Conservation (phyloP, 2,797 vertebrate genomes). For the Dallia pectoralis region DNA sequence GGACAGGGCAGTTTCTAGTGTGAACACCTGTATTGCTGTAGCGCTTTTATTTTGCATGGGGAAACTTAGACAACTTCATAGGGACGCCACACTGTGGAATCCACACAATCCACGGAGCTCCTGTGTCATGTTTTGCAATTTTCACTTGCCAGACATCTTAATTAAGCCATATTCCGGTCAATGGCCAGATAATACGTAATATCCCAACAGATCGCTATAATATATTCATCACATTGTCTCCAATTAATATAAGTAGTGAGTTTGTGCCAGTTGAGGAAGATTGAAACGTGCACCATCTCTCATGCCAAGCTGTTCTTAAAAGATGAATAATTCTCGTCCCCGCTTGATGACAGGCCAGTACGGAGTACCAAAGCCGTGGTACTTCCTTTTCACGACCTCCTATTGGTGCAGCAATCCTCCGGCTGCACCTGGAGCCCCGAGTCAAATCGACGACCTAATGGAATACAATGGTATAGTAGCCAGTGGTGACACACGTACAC, state of each 20-base stretch:
- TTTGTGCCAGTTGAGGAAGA: slow-evolving; percentile 33
- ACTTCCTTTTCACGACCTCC: slow-evolving; percentile 88
- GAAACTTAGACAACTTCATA: not conserved
- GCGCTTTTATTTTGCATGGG: too few relatives aligned
- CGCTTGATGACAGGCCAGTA: slow-evolving; percentile 84
- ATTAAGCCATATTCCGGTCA: slow-evolving; percentile 3
- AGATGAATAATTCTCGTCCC: slow-evolving; percentile 37
- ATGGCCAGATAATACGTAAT: slow-evolving; percentile 8
- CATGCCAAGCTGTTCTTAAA: slow-evolving; percentile 38
- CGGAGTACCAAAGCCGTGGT: slow-evolving; percentile 92
- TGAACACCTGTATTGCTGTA: too few relatives aligned
- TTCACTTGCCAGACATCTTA: not conserved
- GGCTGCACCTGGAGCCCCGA: slow-evolving; percentile 46
- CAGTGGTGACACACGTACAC: not conserved
- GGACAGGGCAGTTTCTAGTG: too few relatives aligned
- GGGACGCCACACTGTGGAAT: too few relatives aligned
- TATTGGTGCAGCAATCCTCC: slow-evolving; percentile 85
- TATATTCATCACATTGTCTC: slow-evolving; percentile 32
- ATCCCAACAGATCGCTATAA: slow-evolving; percentile 14
- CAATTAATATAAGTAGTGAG: slow-evolving; percentile 43
- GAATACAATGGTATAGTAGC: slow-evolving; percentile 60
- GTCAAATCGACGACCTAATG: slow-evolving; percentile 58
- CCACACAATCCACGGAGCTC: not conserved
- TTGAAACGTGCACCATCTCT: slow-evolving; percentile 28
- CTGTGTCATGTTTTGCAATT: not conserved